Evolutionary conservation across 2,888 invertebrate genomes (phyloP), one percentile per base, ranked within the genome.

Genomic region (Alsophila aescularia): DNA sequence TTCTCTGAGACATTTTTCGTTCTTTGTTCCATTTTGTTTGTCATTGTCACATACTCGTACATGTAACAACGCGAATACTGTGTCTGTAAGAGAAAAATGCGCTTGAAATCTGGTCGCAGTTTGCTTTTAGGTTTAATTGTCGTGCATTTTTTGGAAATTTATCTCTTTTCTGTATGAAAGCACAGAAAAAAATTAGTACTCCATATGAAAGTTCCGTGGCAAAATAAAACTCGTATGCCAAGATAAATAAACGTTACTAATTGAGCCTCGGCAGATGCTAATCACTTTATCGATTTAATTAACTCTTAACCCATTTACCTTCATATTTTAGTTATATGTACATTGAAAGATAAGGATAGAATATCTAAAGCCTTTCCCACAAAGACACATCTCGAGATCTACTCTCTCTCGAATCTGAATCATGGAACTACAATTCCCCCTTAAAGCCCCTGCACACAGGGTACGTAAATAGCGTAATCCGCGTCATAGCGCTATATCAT

Each of bases 381-480:
- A 14, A 29, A 34, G 32, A 16, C 13, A 42, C 21, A 48, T 31
- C 15, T 41, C 15, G 2, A 43, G 44, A 43, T 37, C 48, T 24
- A 41, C 24, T 41, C 15, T n/a, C 4, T 24, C 35, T 1, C 15
- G 29, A 41, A 56, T 45, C 41, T 27, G 44, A 51, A 41, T 44
- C 49, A 34, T 29, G 29, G 45, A 55, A 56, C 55, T 58, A 56
- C 40, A 48, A 52, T 51, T 31, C 32, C 24, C 24, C 16, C 39
- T 34, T 53, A 53, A 58, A 40, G 56, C 53, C 31, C 34, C 16
- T 48, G 45, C 44, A 57, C 57, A 54, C 47, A 7, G 41, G 48
- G 70, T 76, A 79, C 75, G 79, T 83, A 83, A 85, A 85, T 85
- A 79, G 76, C 80, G 74, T 87, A 87, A 87, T 89, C 86, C 81